Conservation (phyloP, 2,888 invertebrate genomes). For the Bembecia ichneumoniformis region DNA sequence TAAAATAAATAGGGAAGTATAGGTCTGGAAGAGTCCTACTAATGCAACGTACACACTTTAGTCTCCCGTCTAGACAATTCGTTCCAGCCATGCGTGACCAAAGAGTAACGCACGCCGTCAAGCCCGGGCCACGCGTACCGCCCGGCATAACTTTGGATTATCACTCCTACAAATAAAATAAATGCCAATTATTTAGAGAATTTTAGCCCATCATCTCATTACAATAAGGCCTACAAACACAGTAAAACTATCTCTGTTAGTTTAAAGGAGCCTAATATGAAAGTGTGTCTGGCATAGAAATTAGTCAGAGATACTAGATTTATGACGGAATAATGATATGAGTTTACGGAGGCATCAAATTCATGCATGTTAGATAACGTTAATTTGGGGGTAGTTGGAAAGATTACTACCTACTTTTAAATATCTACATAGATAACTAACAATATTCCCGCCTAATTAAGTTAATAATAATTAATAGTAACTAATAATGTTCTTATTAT, state of each 20-base stretch:
- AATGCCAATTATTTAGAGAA: neutral
- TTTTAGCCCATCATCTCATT: neutral
- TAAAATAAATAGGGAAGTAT: no score
- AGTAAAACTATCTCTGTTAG: neutral
- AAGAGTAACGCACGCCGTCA: constrained; percentile 50
- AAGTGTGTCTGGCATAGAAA: neutral
- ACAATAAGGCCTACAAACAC: neutral
- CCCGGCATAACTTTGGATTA: constrained; percentile 24
- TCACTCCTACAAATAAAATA: neutral
- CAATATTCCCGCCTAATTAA: no score
- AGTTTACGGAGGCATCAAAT: neutral
- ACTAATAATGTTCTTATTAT: no score
- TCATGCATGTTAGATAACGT: neutral
- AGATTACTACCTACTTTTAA: no score
- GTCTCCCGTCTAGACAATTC: constrained; percentile 50
- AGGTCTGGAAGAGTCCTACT: constrained; percentile 10
- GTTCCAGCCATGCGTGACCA: constrained; percentile 64
- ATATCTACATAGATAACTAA: no score
- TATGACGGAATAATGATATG: constrained; percentile 30
- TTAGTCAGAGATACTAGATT: constrained; percentile 21
- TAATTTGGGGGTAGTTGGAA: no score
- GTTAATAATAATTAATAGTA: no score
- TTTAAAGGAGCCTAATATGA: neutral
- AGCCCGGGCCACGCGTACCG: constrained; percentile 51
- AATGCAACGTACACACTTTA: constrained; percentile 19